Evolutionary conservation across 2,113 vertebrate genomes (phyloP), one percentile per base, ranked within the genome.

Genomic region (Cochlearius cochlearius): DNA sequence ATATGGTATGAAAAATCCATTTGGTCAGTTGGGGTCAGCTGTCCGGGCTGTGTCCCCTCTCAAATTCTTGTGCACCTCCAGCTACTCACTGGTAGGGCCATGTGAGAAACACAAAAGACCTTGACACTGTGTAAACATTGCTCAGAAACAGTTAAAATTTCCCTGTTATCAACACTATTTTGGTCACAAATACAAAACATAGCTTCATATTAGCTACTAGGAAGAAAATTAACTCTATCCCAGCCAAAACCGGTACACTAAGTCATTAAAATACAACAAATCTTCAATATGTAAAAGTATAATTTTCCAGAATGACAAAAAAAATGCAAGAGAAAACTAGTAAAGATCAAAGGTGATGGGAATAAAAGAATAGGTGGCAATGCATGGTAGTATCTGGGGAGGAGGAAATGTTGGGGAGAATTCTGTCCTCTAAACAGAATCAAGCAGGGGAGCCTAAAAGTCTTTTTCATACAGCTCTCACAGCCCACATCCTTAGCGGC

Each of bases 11-110:
- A 26, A 13, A 29, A 39, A 63, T 29, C 26, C 60, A 9, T 60
- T 41, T 12, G 23, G 8, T 22, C 55, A 29, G 10, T 7, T 29
- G 14, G 23, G 11, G 9, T 83, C 55, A 41, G n/a, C 14, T 41
- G 30, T 50, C 36, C 2, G 0, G 19, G 19, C 32, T 36, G 30
- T 43, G 36, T 50, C 15, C 22, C 27, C 22, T 58, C n/a, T 10
- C 53, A 21, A 1, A 4, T 38, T 11, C 9, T 15, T 53, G 30
- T 19, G 21, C 5, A 11, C 7, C 12, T 15, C 5, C 25, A 30
- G 45, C 19, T 59, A 3, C 67, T 43, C 1, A 1, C 12, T 60
- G 67, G 32, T 3, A 4, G 12, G 22, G 12, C 3, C 1, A 4
- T 13, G 29, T 16, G 43, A 43, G 34, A 15, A 55, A 5, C 25